phyloP scores from a whole-genome alignment of 2,797 vertebrate genomes.

The Balearica regulorum region DNA sequence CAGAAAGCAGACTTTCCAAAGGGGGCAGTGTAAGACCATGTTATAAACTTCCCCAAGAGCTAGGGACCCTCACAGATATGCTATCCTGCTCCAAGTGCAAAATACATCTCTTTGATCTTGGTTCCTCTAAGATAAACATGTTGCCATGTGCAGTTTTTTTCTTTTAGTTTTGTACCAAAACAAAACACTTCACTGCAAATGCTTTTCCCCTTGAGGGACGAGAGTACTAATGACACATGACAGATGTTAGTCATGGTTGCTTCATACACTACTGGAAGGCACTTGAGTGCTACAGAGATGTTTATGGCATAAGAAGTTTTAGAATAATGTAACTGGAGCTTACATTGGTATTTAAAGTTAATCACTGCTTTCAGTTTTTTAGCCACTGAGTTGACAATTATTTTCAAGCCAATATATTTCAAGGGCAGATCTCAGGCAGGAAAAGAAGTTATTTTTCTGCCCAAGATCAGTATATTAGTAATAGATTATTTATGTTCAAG shows the following conservation, averaged over 20 bases:
- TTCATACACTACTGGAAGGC: slow-evolving; percentile 1
- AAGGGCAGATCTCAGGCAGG: background rate
- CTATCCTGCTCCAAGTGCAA: background rate
- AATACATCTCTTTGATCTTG: background rate
- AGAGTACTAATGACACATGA: slow-evolving; percentile 43
- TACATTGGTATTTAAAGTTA: slow-evolving; percentile 3
- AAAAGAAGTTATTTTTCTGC: background rate
- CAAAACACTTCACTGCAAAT: slow-evolving; percentile 42
- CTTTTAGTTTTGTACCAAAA: slow-evolving; percentile 34
- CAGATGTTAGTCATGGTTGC: slow-evolving; percentile 46
- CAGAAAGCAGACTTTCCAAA: background rate
- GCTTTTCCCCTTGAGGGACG: slow-evolving; percentile 9
- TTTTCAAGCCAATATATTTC: background rate
- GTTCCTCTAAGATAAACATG: background rate
- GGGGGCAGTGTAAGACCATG: background rate
- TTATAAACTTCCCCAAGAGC: background rate
- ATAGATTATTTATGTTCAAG: background rate
- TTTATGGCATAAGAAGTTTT: slow-evolving; percentile 15
- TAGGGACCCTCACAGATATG: background rate
- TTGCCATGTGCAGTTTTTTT: background rate
- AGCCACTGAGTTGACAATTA: background rate
- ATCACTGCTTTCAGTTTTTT: slow-evolving; percentile 20
- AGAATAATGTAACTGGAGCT: slow-evolving; percentile 13
- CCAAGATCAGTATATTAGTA: background rate
- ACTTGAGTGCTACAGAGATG: background rate